Base-by-base conservation (phyloP, 2,888 invertebrate species). In the Calameuta idolon region DNA sequence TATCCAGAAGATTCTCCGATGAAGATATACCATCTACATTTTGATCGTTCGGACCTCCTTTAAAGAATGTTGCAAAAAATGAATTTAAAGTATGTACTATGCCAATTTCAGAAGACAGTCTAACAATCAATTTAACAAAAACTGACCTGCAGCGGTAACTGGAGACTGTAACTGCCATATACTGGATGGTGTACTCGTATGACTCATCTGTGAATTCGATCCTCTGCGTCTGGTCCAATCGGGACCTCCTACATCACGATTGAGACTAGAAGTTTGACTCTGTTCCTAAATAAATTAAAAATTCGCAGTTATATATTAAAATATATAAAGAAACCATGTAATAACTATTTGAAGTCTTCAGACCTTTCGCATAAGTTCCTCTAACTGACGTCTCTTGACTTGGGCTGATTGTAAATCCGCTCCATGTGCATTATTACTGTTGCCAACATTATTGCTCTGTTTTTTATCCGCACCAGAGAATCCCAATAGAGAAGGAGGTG, bases 361-460 rank as follows among this genome's bases (percentile, higher is more conserved):
- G 71, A 87, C 94, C 89, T 95, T 95, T 81, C 94, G 94, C 90
- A 95, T 93, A 73, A 95, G 91, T 77, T 94, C 94, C 84, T 95
- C 95, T 3, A 95, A 91, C 83, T 95, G 95, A 15, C 94, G 92
- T 86, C 94, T 94, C 87, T 95, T 95, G 74, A 94, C 94, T 15
- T 94, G 94, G 37, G 84, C 84, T 33, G 87, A 85, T 75, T 86
- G 86, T 78, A 80, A 85, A 81, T 76, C 92, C 83, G 69, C 91
- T 90, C 81, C 93, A 90, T 80, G 91, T 34, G 86, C 80, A 33
- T 80, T 77, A 77, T 82, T 85, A 79, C 79, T 88, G 34, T 82
- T 85, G 73, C 83, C 84, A 68, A 82, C 84, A 76, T 85, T 83
- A 80, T 89, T 90, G 73, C 86, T 89, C 74, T 84, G 86, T 68